Base-by-base conservation (phyloP, 1,140 invertebrate species). In the Drusus annulatus region DNA sequence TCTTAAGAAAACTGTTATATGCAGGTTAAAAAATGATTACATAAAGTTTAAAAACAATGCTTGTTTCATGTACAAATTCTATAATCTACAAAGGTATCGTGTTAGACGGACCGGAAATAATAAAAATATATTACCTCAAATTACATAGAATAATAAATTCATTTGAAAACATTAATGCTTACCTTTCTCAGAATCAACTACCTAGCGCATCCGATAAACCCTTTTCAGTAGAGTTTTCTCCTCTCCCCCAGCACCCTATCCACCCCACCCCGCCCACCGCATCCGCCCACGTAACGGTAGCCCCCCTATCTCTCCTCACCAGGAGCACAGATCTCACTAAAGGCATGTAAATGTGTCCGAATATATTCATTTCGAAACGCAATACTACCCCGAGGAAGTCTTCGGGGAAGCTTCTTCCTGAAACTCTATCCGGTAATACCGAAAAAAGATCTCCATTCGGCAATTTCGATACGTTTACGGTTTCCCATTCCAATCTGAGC, bases 131-230 rank as follows among this genome's bases (percentile, higher is more conserved):
- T 56, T 56, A 56, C 19, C 19, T 0, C 54, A 56, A 17, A 56
- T 56, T 56, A 17, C 19, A 10, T 56, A 56, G 54, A 17, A 17
- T 56, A 56, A 56, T 21, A 56, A 56, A 21, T 56, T 56, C n/a
- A 56, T 21, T 56, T 56, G 54, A 21, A 56, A 56, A 56, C n/a
- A 56, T 56, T 56, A 56, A 56, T 56, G 19, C n/a, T 56, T 56
- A 45, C 36, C 36, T 45, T 45, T 45, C 23, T 82, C 79, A 56
- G 80, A 83, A 80, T 75, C 76, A 62, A 78, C 78, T 71, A 58
- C 58, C 75, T 80, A 83, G 80, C 81, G 76, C 78, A 36, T 52
- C 76, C 76, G 78, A 83, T 83, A 83, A 83, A 83, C 80, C 81
- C 78, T 77, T 82, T 82, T 81, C 76, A 17, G 50, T 10, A 25